A percentile compares a stretch with the other conserved stretches of the same genome.
These are phyloP conservation scores for Helogale parvula DNA, from an alignment of 2,113 vertebrate species.

Conservation along the genomic window DNA sequence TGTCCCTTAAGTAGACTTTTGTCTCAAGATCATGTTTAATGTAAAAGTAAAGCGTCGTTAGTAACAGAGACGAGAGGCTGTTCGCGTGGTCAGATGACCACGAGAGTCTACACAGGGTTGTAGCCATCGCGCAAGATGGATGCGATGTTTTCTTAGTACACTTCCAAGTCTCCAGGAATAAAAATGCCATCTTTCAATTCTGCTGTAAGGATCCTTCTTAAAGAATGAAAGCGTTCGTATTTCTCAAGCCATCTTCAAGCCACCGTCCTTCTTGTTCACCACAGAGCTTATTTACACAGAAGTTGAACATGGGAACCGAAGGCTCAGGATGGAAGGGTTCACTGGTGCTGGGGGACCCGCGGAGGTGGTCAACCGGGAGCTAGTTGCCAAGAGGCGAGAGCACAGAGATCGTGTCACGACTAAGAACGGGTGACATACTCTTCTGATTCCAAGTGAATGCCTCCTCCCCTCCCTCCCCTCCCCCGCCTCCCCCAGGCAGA, in stretches of 20 bases:
- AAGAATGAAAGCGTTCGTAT: neutral
- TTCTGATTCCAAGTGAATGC: neutral
- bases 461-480: neutral
- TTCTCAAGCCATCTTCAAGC: neutral
- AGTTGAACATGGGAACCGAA: neutral
- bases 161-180: neutral
- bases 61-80: slow-evolving; percentile 22
- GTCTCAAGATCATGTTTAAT: slow-evolving; percentile 36
- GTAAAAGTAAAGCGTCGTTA: neutral
- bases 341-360: neutral
- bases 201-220: neutral
- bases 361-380: neutral
- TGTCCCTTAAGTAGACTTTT: slow-evolving; percentile 38
- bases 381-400: neutral
- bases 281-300: neutral
- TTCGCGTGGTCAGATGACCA: neutral
- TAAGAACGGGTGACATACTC: neutral
- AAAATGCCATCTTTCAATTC: neutral
- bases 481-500: neutral
- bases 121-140: neutral
- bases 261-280: neutral
- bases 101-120: neutral
- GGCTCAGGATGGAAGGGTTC: neutral
- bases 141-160: neutral
- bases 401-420: neutral